phyloP scores from a whole-genome alignment of 1,140 invertebrate species.

The Sipha flava region DNA sequence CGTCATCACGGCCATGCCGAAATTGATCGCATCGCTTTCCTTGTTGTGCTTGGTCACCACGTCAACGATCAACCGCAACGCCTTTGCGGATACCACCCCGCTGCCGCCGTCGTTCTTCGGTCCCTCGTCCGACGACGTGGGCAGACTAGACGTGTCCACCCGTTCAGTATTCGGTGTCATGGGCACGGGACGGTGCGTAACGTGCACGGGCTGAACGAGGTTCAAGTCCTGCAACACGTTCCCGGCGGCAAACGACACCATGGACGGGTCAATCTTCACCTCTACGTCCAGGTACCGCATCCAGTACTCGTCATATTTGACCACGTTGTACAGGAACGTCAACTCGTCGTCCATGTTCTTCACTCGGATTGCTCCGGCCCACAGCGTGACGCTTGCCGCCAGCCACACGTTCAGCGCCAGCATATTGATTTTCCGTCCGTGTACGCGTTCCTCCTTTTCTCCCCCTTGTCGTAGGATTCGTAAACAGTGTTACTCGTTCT shows the following conservation, averaged over 20 bases:
- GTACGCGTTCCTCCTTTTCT: too few relatives aligned
- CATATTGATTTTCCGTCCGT: too few relatives aligned
- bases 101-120: background rate
- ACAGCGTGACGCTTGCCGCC: too few relatives aligned
- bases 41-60: background rate
- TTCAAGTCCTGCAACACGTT: background rate
- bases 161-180: fast-evolving
- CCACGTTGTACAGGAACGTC: background rate
- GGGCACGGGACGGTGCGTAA: too few relatives aligned
- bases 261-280: background rate
- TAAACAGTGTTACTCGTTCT: too few relatives aligned
- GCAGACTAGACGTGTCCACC: fast-evolving
- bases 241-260: fast-evolving
- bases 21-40: background rate
- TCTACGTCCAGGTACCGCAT: background rate
- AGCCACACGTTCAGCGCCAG: background rate
- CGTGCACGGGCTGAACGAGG: too few relatives aligned
- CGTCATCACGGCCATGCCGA: background rate
- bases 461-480: too few relatives aligned
- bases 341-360: background rate
- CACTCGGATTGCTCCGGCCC: background rate
- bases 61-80: background rate
- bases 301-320: background rate
- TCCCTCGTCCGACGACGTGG: background rate
- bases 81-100: background rate